A percentile compares a stretch with the other conserved stretches of the same genome.
phyloP scores from a whole-genome alignment of 2,113 vertebrate species.

The Corapipo altera region DNA sequence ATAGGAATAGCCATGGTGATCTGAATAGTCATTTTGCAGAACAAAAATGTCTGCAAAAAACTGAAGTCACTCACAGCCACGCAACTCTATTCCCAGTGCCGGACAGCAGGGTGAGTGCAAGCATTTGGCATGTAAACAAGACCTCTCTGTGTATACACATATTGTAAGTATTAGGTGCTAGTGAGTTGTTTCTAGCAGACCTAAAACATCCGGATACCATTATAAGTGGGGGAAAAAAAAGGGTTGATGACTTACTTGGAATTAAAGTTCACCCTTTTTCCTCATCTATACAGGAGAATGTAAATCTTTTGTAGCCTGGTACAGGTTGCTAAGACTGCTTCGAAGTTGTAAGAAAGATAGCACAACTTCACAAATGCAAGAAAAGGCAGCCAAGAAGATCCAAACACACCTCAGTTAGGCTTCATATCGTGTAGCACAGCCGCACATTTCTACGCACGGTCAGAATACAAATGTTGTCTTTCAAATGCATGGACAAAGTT shows the following conservation, averaged over 20 bases:
- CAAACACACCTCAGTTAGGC: background rate
- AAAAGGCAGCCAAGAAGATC: background rate
- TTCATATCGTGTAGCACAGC: background rate
- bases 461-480: background rate
- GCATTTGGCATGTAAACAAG: constrained; percentile 64
- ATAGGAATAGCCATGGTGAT: background rate
- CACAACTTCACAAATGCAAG: background rate
- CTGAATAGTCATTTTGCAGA: background rate
- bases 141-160: constrained; percentile 65
- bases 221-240: background rate
- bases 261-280: background rate
- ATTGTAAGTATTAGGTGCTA: constrained; percentile 56
- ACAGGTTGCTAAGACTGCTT: background rate
- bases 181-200: constrained; percentile 42
- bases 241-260: background rate
- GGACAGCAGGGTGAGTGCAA: constrained; percentile 27
- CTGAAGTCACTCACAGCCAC: background rate
- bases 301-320: background rate
- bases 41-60: background rate
- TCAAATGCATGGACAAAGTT: background rate
- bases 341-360: background rate
- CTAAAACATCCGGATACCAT: constrained; percentile 44
- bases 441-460: background rate
- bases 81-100: background rate
- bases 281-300: background rate